Conservation (phyloP, 2,888 invertebrate species). For the Megastigmus dorsalis region DNA sequence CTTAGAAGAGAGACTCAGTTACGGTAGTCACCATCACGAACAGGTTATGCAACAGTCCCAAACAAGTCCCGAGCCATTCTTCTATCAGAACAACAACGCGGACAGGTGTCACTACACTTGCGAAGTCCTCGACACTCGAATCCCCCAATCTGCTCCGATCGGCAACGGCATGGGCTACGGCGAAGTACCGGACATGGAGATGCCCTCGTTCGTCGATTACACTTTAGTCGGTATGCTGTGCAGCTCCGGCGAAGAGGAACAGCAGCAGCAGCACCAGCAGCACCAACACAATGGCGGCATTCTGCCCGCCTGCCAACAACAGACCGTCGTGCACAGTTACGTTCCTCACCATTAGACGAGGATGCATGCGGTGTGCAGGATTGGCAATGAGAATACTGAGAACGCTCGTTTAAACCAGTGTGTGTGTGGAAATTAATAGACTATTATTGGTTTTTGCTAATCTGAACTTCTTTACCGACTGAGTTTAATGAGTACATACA, state of each 20-base stretch:
- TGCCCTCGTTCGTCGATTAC: constrained; percentile 71
- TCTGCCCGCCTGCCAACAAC: constrained; percentile 20
- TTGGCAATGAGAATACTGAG: too few relatives aligned
- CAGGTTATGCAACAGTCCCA: constrained; percentile 54
- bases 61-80: constrained; percentile 67
- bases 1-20: constrained; percentile 15
- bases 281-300: neutral
- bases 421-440: too few relatives aligned
- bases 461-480: too few relatives aligned
- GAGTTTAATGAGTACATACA: too few relatives aligned
- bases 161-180: constrained; percentile 48
- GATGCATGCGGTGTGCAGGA: too few relatives aligned
- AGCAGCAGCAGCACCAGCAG: constrained; percentile 39
- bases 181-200: constrained; percentile 58
- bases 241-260: constrained; percentile 65
- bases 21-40: neutral
- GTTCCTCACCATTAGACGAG: constrained; percentile 69
- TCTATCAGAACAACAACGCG: constrained; percentile 57
- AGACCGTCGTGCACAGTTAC: constrained; percentile 62
- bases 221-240: constrained; percentile 72
- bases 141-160: constrained; percentile 50
- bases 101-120: constrained; percentile 71
- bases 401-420: too few relatives aligned
- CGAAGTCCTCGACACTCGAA: constrained; percentile 69
- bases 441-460: too few relatives aligned